Percentiles rank a stretch among this genome's conserved stretches.
These are phyloP conservation scores for Sebastes iracundus DNA, from an alignment of 2,797 vertebrate species.

Conservation along the genomic window DNA sequence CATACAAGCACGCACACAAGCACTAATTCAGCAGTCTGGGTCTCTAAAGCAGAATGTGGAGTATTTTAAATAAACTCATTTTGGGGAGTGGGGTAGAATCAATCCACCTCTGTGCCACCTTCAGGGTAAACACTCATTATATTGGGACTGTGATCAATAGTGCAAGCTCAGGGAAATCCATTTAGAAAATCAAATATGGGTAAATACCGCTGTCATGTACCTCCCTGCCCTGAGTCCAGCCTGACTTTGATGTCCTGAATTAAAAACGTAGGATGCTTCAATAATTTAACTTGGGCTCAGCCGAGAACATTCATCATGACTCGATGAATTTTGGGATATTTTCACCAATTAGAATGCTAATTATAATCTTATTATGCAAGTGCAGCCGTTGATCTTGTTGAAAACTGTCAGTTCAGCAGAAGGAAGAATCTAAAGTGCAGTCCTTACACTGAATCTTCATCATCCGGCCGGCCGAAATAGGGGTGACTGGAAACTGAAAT, in stretches of 20 bases:
- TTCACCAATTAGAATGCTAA: slow-evolving; percentile 22
- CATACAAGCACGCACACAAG: background rate
- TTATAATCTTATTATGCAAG: background rate
- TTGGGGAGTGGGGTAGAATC: slow-evolving; percentile 62
- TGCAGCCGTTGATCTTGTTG: background rate
- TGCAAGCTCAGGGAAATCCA: slow-evolving; percentile 71
- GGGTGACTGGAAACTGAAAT: slow-evolving; percentile 94
- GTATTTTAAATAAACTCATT: slow-evolving; percentile 63
- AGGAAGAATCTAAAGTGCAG: slow-evolving; percentile 5
- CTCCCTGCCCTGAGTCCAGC: slow-evolving; percentile 42
- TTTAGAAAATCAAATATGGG: slow-evolving; percentile 80
- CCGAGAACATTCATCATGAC: slow-evolving; percentile 2
- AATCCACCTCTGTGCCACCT: slow-evolving; percentile 79
- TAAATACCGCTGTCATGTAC: slow-evolving; percentile 79
- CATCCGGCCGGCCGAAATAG: slow-evolving; percentile 89
- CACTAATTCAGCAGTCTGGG: background rate
- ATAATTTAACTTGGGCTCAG: slow-evolving; percentile 34
- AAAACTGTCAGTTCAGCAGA: background rate
- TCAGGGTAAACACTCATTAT: slow-evolving; percentile 79
- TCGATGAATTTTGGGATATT: slow-evolving; percentile 20
- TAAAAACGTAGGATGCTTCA: slow-evolving; percentile 42
- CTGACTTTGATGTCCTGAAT: slow-evolving; percentile 46
- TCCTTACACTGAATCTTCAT: slow-evolving; percentile 93
- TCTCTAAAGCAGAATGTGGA: slow-evolving; percentile 18
- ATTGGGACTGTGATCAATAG: slow-evolving; percentile 76